These are phyloP conservation scores for Chiroxiphia lanceolata DNA, from an alignment of 2,797 vertebrate genomes.

Conservation along the genomic window DNA sequence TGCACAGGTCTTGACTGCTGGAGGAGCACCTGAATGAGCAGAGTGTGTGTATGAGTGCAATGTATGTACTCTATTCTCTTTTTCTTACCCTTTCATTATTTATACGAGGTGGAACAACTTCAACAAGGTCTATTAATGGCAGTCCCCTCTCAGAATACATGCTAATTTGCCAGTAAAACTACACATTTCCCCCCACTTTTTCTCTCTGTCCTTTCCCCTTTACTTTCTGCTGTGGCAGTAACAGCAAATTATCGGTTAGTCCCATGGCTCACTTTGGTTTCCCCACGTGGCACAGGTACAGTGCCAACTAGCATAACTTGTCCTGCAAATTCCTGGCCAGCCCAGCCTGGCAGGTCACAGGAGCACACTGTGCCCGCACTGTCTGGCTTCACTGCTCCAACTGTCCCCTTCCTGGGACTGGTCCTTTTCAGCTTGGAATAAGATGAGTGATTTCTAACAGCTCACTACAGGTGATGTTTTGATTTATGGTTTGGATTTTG, in stretches of 20 bases:
- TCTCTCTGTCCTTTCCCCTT: neutral
- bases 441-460: neutral
- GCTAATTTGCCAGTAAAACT: neutral
- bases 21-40: neutral
- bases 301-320: neutral
- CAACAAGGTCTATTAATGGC: neutral
- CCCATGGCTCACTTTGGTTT: neutral
- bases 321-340: neutral
- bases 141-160: neutral
- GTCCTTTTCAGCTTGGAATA: neutral
- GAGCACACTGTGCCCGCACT: neutral
- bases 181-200: accelerated
- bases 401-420: neutral
- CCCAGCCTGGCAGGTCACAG: neutral
- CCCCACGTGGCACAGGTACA: accelerated
- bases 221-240: neutral
- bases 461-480: neutral
- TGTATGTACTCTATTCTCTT: neutral
- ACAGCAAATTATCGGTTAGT: neutral
- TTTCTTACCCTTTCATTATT: neutral
- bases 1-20: accelerated
- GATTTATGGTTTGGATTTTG: neutral
- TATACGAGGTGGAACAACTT: neutral
- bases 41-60: neutral
- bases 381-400: neutral